Conservation (phyloP, 2,888 invertebrate species). For the Galerucella calmariensis region DNA sequence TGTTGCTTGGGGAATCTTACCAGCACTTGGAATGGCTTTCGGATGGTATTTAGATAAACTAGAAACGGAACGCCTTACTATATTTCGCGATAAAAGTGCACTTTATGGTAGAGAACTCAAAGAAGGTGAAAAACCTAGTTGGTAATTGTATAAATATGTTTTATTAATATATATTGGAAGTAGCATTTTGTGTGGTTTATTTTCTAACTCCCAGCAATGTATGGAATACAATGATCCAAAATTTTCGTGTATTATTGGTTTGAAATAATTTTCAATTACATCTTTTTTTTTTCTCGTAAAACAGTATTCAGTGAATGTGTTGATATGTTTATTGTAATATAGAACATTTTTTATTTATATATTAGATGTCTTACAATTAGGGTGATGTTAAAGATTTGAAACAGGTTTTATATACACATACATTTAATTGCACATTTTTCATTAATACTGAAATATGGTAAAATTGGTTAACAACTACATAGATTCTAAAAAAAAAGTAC, state of each 20-base stretch:
- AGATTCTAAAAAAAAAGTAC: background rate
- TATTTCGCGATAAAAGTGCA: constrained; percentile 83
- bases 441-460: constrained; percentile 2
- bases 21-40: constrained; percentile 69
- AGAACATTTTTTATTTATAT: too few relatives aligned
- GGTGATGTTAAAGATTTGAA: background rate
- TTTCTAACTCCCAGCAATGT: background rate
- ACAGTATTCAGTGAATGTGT: too few relatives aligned
- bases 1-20: constrained; percentile 66
- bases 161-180: background rate
- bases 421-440: background rate
- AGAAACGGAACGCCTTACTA: constrained; percentile 78
- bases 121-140: constrained; percentile 77
- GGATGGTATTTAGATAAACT: constrained; percentile 75
- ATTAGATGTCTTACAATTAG: too few relatives aligned
- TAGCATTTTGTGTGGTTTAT: background rate
- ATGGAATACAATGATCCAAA: too few relatives aligned
- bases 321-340: too few relatives aligned
- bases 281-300: too few relatives aligned
- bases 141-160: constrained; percentile 64
- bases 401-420: background rate
- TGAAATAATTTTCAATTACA: too few relatives aligned
- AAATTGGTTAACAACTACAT: background rate
- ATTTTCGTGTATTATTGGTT: too few relatives aligned
- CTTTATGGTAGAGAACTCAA: constrained; percentile 76